Base-by-base conservation (phyloP, 2,113 vertebrate species). In the Xenotilapia leptura region DNA sequence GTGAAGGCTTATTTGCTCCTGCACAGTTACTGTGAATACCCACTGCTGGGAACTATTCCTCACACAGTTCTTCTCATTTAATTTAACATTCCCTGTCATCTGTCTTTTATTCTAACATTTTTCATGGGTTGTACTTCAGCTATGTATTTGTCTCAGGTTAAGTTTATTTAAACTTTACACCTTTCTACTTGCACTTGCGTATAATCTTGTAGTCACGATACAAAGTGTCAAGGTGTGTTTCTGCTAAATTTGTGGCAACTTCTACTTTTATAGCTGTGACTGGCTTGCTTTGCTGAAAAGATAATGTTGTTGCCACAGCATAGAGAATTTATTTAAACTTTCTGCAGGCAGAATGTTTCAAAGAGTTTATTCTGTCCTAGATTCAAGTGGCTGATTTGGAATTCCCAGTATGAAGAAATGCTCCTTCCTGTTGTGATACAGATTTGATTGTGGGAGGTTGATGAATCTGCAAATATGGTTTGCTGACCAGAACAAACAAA, bases 391-490 rank as follows among this genome's bases (percentile, higher is more conserved):
- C 87, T 90, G 89, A 91, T 90, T 93, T 90, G 86, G 70, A 90
- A 90, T 83, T 86, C 86, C 70, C 90, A 86, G 86, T 82, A 83
- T 26, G 79, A 82, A 87, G 49, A 79, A 84, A 47, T 77, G 85
- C 77, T 85, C 56, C 9, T 15, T 87, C 79, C 85, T 91, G 93
- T 93, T 86, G 90, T 89, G 90, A 90, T 89, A 45, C 86, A 93
- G 90, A 91, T 91, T 86, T 86, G 49, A 88, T 89, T 85, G 87
- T 84, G 85, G 85, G 90, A 89, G 83, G 81, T 75, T 53, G 73
- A 90, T 88, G 86, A 90, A 92, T 92, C 87, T 89, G 85, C 51
- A 93, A 92, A 94, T 90, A 88, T 88, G 86, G 58, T 90, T 93
- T 85, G 40, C 88, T 89, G 91, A 92, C 91, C 80, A 84, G 85